Evolutionary conservation across 1,140 invertebrate genomes (phyloP).

Genomic region (Heliothis virescens): DNA sequence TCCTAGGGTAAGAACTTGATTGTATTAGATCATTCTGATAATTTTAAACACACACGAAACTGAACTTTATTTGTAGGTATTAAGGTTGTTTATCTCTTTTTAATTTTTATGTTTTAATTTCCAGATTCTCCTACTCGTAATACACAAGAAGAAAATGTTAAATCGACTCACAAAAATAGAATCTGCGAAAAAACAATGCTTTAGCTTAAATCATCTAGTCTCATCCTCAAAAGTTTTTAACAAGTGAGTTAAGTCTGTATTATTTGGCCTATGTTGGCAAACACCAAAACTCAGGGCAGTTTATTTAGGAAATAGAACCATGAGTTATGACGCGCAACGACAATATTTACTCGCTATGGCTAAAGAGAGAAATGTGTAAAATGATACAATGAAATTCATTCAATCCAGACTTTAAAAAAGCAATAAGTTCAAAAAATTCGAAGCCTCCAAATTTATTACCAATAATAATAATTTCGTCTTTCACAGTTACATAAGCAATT

Average conservation of each 20-base stretch:
- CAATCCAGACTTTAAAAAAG: too few relatives aligned
- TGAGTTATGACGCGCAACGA: too few relatives aligned
- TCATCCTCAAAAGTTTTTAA: constrained; percentile 86
- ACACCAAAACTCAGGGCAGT: not conserved
- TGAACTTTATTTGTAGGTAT: not conserved
- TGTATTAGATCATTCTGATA: not conserved
- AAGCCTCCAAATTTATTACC: too few relatives aligned
- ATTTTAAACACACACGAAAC: not conserved
- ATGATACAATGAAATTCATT: too few relatives aligned
- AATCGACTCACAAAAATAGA: constrained; percentile 85
- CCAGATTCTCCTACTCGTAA: constrained; percentile 85
- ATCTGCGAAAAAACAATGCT: constrained; percentile 85
- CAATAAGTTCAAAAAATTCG: too few relatives aligned
- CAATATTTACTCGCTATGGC: too few relatives aligned
- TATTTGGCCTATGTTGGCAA: not conserved
- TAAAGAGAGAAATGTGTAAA: too few relatives aligned
- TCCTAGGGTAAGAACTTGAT: constrained; percentile 78
- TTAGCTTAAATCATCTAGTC: constrained; percentile 86
- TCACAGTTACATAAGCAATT: constrained; percentile 85
- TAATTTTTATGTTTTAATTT: constrained; percentile 40
- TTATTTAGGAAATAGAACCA: too few relatives aligned
- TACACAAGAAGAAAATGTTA: constrained; percentile 87
- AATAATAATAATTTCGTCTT: constrained; percentile 19
- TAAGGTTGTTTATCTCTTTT: not conserved
- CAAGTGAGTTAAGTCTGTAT: constrained; percentile 73